A percentile compares a stretch with the other conserved stretches of the same genome.
These are phyloP conservation scores for Axea sp. DNA, from an alignment of 2,888 invertebrate genomes.

Conservation along the genomic window DNA sequence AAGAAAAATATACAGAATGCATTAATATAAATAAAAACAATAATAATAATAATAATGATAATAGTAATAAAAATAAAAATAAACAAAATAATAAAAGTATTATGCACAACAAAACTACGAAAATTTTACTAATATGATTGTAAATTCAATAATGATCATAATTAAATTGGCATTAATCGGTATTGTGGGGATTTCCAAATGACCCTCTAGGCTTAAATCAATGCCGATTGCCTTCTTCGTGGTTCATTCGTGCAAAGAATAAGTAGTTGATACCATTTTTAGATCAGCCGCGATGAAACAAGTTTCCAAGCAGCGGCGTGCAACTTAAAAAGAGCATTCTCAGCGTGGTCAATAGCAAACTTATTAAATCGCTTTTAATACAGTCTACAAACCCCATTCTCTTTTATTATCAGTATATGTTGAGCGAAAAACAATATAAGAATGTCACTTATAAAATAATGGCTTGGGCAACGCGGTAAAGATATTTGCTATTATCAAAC, in stretches of 20 bases:
- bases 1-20: too few species aligned
- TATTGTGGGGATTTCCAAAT: too few species aligned
- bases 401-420: conserved; percentile 35
- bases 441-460: conserved; percentile 14
- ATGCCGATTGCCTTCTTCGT: conserved; percentile 15
- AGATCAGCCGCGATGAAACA: conserved; percentile 48
- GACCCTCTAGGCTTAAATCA: conserved; percentile 2
- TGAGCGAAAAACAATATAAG: conserved; percentile 14
- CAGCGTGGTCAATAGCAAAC: conserved; percentile 51
- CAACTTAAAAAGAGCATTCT: conserved; percentile 52
- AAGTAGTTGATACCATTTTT: conserved; percentile 51
- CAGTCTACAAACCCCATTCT: conserved; percentile 29
- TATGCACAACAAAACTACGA: too few species aligned
- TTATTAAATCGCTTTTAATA: conserved; percentile 55
- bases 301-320: conserved; percentile 43
- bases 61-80: too few species aligned
- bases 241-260: conserved; percentile 19
- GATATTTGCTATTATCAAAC: conserved; percentile 44
- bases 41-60: too few species aligned
- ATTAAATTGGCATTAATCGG: too few species aligned
- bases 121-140: too few species aligned
- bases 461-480: conserved; percentile 15
- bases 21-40: too few species aligned
- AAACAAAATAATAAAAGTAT: too few species aligned
- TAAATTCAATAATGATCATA: too few species aligned